Conservation (phyloP, 2,888 invertebrate genomes). For the Lamproptera curius region DNA sequence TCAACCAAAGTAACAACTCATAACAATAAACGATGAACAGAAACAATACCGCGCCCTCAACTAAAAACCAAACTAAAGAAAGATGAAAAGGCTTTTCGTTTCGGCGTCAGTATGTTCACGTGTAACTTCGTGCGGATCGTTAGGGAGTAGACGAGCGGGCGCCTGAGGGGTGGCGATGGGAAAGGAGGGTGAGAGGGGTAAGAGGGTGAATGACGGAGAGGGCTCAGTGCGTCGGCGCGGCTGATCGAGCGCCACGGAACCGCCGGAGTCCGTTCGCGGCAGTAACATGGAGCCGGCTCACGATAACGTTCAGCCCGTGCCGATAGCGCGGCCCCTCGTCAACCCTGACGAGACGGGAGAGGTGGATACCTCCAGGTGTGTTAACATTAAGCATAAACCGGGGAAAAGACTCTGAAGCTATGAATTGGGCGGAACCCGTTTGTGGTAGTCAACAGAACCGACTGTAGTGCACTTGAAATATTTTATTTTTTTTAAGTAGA, state of each 20-base stretch:
- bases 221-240: constrained; percentile 7
- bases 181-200: background rate
- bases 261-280: constrained; percentile 33
- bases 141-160: constrained; percentile 16
- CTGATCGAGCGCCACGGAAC: constrained; percentile 15
- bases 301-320: constrained; percentile 36
- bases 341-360: constrained; percentile 90
- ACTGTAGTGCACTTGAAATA: no score
- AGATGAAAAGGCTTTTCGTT: no score
- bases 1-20: no score
- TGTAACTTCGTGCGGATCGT: constrained; percentile 11
- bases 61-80: no score
- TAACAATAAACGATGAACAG: no score
- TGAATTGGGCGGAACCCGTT: no score
- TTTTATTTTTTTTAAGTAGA: no score
- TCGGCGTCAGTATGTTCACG: background rate
- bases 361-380: constrained; percentile 88
- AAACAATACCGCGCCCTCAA: no score
- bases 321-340: constrained; percentile 82
- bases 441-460: no score
- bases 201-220: no score
- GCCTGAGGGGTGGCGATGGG: background rate
- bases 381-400: no score
- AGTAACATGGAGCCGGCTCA: constrained; percentile 46
- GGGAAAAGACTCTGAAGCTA: no score